These are phyloP conservation scores for Rhamnusium bicolor DNA, from an alignment of 2,888 invertebrate species.

Conservation along the genomic window DNA sequence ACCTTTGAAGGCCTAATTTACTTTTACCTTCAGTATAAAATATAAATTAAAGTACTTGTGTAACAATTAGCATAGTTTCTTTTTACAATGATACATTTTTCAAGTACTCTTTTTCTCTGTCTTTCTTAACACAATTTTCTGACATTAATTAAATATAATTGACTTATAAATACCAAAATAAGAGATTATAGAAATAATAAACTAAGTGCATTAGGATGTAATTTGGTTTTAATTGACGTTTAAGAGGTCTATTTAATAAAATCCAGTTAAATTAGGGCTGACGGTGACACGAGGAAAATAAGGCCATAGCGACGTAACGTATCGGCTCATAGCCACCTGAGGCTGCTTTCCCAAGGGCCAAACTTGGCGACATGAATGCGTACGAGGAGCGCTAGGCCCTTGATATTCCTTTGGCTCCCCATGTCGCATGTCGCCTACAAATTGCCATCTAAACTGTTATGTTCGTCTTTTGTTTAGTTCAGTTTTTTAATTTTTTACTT, in stretches of 20 bases:
- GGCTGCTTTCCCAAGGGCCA: conserved; percentile 54
- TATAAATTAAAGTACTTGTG: too few relatives aligned
- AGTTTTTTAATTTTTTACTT: conserved; percentile 57
- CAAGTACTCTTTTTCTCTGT: too few relatives aligned
- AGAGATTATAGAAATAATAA: conserved; percentile 45
- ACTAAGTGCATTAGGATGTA: conserved; percentile 44
- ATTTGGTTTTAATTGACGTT: conserved; percentile 53
- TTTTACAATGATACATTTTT: too few relatives aligned
- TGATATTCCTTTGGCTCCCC: conserved; percentile 42
- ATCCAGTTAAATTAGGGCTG: conserved; percentile 53
- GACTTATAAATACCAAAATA: background rate
- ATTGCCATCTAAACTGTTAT: conserved; percentile 57
- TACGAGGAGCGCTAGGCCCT: conserved; percentile 46
- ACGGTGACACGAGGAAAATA: conserved; percentile 51
- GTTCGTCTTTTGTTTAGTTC: conserved; percentile 56
- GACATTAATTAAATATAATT: background rate
- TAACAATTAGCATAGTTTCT: too few relatives aligned
- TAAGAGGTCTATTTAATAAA: conserved; percentile 54
- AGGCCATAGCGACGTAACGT: conserved; percentile 40
- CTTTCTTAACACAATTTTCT: too few relatives aligned
- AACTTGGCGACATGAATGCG: conserved; percentile 56
- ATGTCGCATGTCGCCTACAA: conserved; percentile 45
- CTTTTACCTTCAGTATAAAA: too few relatives aligned
- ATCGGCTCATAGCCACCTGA: conserved; percentile 53
- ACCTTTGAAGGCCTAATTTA: too few relatives aligned